A percentile compares a stretch with the other conserved stretches of the same genome.
phyloP scores from a whole-genome alignment of 1,140 invertebrate species.

The Solenopsis invicta region DNA sequence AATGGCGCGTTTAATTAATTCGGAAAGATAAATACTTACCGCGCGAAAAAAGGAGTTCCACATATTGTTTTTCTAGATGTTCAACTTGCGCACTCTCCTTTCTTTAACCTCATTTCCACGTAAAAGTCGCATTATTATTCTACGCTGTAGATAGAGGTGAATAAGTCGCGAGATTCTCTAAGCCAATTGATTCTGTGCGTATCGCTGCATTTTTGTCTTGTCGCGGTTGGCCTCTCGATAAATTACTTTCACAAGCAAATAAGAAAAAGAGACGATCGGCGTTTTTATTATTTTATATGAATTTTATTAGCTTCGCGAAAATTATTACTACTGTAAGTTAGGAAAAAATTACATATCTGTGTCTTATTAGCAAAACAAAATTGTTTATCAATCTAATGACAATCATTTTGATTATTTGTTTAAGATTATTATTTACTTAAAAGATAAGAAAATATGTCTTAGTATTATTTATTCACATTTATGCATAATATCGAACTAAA shows the following conservation, averaged over 20 bases:
- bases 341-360: not conserved
- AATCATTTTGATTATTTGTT: not conserved
- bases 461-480: not conserved
- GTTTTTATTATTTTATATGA: not conserved
- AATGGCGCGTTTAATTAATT: constrained; percentile 28
- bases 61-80: constrained; percentile 48
- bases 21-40: constrained; percentile 18
- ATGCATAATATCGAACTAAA: not conserved
- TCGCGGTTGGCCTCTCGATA: constrained; percentile 15
- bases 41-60: constrained; percentile 24
- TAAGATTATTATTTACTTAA: not conserved
- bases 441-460: not conserved
- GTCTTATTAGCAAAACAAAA: not conserved
- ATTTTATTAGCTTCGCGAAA: not conserved
- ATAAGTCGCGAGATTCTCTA: constrained; percentile 43
- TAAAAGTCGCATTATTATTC: constrained; percentile 73
- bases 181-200: constrained; percentile 66
- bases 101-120: constrained; percentile 73
- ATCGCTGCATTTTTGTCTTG: constrained; percentile 26
- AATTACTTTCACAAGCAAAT: constrained; percentile 48
- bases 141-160: constrained; percentile 40
- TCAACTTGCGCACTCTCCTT: constrained; percentile 64
- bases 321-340: not conserved
- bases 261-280: not conserved
- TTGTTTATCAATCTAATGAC: not conserved